phyloP scores from a whole-genome alignment of 2,888 invertebrate species.

The Tetragonula carbonaria region DNA sequence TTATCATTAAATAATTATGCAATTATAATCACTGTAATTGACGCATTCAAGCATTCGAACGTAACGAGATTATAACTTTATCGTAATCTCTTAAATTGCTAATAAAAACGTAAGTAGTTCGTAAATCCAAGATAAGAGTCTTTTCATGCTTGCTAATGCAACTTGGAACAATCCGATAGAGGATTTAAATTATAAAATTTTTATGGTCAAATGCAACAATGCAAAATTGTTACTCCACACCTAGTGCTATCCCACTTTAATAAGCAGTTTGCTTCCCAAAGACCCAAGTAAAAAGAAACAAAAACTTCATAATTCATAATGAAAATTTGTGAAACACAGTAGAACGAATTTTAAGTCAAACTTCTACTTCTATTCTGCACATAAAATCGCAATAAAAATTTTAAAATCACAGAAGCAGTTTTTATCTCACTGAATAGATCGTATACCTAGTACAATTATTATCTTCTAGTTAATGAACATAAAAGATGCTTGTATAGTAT shows the following conservation, averaged over 20 bases:
- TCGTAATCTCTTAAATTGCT: neutral
- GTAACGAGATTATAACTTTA: neutral
- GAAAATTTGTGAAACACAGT: neutral
- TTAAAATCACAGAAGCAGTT: neutral
- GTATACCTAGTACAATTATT: neutral
- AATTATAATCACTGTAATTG: neutral
- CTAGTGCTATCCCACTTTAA: conserved; percentile 20
- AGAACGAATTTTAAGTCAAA: neutral
- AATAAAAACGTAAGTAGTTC: neutral
- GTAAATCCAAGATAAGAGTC: neutral
- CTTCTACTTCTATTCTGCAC: neutral
- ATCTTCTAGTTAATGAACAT: neutral
- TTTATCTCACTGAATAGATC: neutral
- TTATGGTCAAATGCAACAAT: neutral
- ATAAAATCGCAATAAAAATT: neutral
- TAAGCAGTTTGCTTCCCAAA: neutral
- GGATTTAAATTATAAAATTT: neutral
- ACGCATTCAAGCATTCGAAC: conserved; percentile 15
- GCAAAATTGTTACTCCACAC: neutral
- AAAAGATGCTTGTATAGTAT: neutral
- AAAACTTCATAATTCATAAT: neutral
- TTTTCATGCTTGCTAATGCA: neutral
- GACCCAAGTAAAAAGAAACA: neutral
- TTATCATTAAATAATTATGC: no score
- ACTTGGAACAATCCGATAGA: neutral